Base-by-base conservation (phyloP, 2,797 vertebrate species). In the Sardinella longiceps region DNA sequence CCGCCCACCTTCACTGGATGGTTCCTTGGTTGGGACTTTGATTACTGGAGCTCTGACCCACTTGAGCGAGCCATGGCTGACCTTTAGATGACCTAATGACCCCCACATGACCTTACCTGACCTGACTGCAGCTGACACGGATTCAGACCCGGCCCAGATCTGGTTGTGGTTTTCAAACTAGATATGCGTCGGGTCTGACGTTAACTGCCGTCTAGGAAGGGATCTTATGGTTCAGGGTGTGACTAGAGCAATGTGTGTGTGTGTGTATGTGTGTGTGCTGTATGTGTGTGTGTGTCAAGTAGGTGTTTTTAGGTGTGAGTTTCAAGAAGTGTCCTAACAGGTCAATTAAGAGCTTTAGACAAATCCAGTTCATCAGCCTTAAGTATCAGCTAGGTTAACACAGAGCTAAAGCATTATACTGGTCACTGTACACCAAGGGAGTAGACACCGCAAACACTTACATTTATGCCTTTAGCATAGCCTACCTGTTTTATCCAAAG, bases 31-130 rank as follows among this genome's bases (percentile, higher is more conserved):
- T 93, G 92, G 92, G 89, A 93, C 63, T 80, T 86, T 51, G 82
- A 85, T 28, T 90, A 89, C 87, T 93, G 90, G 90, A 88, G 81
- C 25, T 86, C 60, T 43, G 84, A 89, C n/a, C 94, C 96, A 9
- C 85, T 97, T 83, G 88, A 96, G 84, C 88, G 94, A 82, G 95
- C 93, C 0, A 88, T 96, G 89, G 95, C 94, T 0, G 94, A 94
- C 0, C 92, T 97, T 88, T 89, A 93, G 50, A 74, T 90, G 85
- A 90, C 50, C 14, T 9, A 28, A 23, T 25, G 5, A 33, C 1
- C 45, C 25, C 5, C 18, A 5, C 5, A 3, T 20, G 1, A 58
- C 20, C 80, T 23, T 43, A 45, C 28, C 80, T 6, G 45, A 46
- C 50, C 81, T 33, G 63, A 11, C 63, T 11, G 1, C 30, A 15